These are phyloP conservation scores for Rhopalosiphum maidis DNA, from an alignment of 1,140 invertebrate genomes.

Conservation along the genomic window DNA sequence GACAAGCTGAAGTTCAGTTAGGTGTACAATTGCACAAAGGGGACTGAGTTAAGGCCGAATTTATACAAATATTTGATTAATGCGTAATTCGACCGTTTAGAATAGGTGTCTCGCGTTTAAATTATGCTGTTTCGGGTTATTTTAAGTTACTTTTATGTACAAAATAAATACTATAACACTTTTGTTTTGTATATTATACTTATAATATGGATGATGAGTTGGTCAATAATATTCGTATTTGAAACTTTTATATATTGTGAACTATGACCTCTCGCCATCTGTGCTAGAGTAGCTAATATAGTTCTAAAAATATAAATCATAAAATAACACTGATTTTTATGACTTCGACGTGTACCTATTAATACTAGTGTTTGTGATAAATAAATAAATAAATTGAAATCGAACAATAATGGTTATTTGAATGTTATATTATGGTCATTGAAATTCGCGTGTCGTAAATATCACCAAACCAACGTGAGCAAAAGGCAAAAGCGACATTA, in stretches of 20 bases:
- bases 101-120: no score
- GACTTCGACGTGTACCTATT: not conserved
- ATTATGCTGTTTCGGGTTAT: not conserved
- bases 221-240: not conserved
- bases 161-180: not conserved
- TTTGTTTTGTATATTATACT: not conserved
- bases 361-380: no score
- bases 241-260: not conserved
- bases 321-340: not conserved
- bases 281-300: not conserved
- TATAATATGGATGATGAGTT: not conserved
- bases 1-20: no score
- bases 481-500: constrained; percentile 48
- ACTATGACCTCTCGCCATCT: not conserved
- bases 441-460: constrained; percentile 13
- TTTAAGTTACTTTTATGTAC: not conserved
- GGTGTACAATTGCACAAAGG: no score
- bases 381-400: not conserved
- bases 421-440: not conserved
- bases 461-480: not conserved
- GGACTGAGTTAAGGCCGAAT: not conserved
- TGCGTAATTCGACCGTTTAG: not conserved
- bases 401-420: not conserved
- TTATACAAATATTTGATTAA: not conserved
- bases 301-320: not conserved